Percentiles rank a stretch among this genome's conserved stretches.
Conservation (phyloP, 2,888 invertebrate genomes). For the Glomeris marginata region DNA sequence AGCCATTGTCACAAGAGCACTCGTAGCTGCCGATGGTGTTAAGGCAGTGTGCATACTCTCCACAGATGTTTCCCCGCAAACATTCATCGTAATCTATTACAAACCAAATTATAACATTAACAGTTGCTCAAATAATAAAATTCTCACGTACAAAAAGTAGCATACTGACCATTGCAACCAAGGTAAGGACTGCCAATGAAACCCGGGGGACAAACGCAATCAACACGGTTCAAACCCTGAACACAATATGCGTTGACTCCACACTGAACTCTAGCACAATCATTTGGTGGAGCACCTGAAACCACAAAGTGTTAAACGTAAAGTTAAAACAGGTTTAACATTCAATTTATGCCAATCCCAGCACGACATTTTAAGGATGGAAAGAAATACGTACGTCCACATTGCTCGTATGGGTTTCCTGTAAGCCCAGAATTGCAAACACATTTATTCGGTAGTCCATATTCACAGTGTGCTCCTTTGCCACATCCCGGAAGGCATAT, state of each 20-base stretch:
- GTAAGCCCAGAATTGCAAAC: constrained; percentile 67
- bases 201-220: constrained; percentile 68
- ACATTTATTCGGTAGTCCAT: constrained; percentile 57
- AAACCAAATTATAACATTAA: constrained; percentile 23
- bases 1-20: constrained; percentile 71
- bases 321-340: no score
- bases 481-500: constrained; percentile 66
- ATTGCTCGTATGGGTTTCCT: constrained; percentile 76
- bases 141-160: no score
- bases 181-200: constrained; percentile 76
- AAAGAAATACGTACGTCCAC: constrained; percentile 33
- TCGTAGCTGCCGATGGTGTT: constrained; percentile 79
- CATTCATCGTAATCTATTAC: constrained; percentile 27
- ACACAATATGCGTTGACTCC: constrained; percentile 65
- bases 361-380: not conserved
- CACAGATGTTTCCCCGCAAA: constrained; percentile 28
- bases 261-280: constrained; percentile 53
- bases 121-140: no score
- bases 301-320: not conserved
- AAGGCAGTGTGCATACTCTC: constrained; percentile 64
- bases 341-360: not conserved
- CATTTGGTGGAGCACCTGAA: constrained; percentile 8
- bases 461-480: constrained; percentile 71
- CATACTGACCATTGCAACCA: constrained; percentile 49
- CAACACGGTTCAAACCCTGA: constrained; percentile 49